Evolutionary conservation across 2,797 vertebrate species (phyloP), one percentile per base, ranked within the genome.

Genomic region (Crypturellus tataupa): DNA sequence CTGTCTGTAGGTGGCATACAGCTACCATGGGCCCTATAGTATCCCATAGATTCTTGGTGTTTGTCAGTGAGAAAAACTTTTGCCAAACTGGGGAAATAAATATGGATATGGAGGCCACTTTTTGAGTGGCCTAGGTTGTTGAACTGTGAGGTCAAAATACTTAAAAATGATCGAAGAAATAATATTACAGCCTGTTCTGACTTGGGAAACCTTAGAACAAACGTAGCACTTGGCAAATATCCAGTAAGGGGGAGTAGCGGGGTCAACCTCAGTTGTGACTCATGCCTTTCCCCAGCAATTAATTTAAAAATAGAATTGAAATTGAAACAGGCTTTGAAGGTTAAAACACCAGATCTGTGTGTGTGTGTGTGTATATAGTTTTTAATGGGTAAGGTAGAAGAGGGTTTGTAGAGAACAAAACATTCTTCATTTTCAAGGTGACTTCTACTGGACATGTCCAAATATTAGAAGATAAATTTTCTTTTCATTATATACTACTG

Each of bases 221-320:
- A 37, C 89, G 21, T 12, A 88, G 95, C 75, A 42, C 85, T 88
- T 96, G 95, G 91, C 92, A 91, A 93, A 46, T 88, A 64, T 72
- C 85, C 93, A 95, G 93, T 73, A 47, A 56, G 67, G 91, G 89
- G 91, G 93, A 49, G 47, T 49, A 49, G 47, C 12, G 12, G 70
- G 80, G 84, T 55, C 68, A 44, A 47, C 89, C 89, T 67, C 83
- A 29, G 7, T 1, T 92, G 63, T 95, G 93, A 96, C 83, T 96
- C 95, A 92, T 95, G 85, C 70, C 85, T 95, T 94, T 97, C 95
- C 95, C 93, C 82, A 93, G 90, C 85, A 89, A 80, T 92, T 91
- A 18, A 78, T 91, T 92, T 95, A 95, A 97, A 95, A 96, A 96
- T 95, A 95, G 96, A 93, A 44, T 90, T 91, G 85, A 58, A 82